Evolutionary conservation across 2,797 vertebrate species (phyloP), one percentile per base, ranked within the genome.

Genomic region (Tapera naevia): DNA sequence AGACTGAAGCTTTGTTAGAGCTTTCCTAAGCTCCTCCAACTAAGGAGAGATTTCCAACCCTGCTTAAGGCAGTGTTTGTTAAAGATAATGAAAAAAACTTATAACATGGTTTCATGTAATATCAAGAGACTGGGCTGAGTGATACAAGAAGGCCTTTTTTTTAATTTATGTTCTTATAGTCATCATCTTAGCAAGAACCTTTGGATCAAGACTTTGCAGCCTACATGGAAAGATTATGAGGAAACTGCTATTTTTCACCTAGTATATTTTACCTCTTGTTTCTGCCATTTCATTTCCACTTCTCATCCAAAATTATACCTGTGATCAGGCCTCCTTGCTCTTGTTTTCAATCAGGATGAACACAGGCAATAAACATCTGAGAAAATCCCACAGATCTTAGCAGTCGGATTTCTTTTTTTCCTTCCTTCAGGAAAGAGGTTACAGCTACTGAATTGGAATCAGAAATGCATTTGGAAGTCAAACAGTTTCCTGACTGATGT

Each of bases 401-500:
- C 80, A 89, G 83, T 80, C 86, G 75, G 21, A 83, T 80, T 87
- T 80, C 17, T 56, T 75, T 86, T 86, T 79, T 85, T 39, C 86
- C 74, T 91, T 83, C 57, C 74, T 91, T 83, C 57, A 62, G 84
- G 69, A 94, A 93, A 92, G 33, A 2, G 2, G 73, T 93, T 88
- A 45, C 51, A 72, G 73, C 80, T 86, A 88, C 91, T 70, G 82
- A 89, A 65, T 46, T 84, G 71, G 72, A 95, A 87, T 93, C 62
- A 97, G 75, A 93, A 92, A 92, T 75, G 5, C 56, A 72, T 89
- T 88, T 89, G 89, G 93, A 94, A 95, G 85, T 91, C 79, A 93
- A 91, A 65, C n/a, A 56, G 48, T 74, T 92, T 90, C 60, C 78
- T 90, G 74, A 80, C 76, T 75, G 82, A 87, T 91, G 50, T 50